These are phyloP conservation scores for Graphium colonna DNA, from an alignment of 2,888 invertebrate genomes.

Conservation along the genomic window DNA sequence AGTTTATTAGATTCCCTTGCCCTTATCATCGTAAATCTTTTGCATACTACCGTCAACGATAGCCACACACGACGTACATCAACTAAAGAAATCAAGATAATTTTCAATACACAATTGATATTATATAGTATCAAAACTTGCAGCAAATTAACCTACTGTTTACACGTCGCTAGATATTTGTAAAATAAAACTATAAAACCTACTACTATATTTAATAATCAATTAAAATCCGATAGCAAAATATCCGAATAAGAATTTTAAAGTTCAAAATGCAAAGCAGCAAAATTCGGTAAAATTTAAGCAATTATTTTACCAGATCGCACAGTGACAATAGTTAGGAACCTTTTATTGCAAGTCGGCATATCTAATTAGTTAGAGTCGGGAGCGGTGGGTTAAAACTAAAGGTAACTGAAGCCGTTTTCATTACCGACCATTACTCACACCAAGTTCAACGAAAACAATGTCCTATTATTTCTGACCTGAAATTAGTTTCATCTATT, in stretches of 20 bases:
- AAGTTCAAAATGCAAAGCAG: not conserved
- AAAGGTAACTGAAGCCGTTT: conserved; percentile 9
- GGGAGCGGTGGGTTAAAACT: not conserved
- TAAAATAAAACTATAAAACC: too few relatives aligned
- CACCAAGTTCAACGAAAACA: conserved; percentile 1
- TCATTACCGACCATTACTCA: conserved; percentile 9
- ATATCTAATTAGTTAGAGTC: conserved; percentile 9
- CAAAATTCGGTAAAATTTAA: conserved; percentile 15
- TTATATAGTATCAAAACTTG: too few relatives aligned
- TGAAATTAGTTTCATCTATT: not conserved
- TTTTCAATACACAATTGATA: too few relatives aligned
- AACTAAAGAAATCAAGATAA: too few relatives aligned
- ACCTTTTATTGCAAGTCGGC: conserved; percentile 13
- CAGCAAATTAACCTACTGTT: too few relatives aligned
- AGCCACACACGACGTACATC: too few relatives aligned
- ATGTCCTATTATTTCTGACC: not conserved
- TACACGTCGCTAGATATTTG: too few relatives aligned
- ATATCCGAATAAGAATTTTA: not conserved
- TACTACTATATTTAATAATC: too few relatives aligned
- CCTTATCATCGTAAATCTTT: too few relatives aligned
- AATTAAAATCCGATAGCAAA: not conserved
- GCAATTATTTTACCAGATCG: conserved; percentile 16
- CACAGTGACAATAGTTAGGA: conserved; percentile 5
- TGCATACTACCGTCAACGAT: too few relatives aligned
- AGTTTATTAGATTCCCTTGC: too few relatives aligned